Evolutionary conservation across 2,113 vertebrate species (phyloP), one percentile per base, ranked within the genome.

Genomic region (Ceyx cyanopectus): DNA sequence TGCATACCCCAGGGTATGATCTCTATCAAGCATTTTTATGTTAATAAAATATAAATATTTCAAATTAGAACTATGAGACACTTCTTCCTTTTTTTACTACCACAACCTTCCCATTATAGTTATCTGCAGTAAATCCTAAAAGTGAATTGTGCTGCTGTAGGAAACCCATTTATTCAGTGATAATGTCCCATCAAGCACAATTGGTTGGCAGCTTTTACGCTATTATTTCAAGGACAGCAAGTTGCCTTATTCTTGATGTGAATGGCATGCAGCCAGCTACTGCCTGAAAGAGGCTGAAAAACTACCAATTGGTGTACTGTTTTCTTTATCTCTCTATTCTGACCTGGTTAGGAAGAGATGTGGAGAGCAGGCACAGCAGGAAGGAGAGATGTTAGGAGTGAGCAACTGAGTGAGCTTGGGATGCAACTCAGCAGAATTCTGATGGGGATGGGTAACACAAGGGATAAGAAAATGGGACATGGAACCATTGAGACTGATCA

Each of bases 191-290:
- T 96, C 89, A 89, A 81, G 61, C 61, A 77, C 85, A 95, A 94
- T 13, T 85, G 75, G 43, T 85, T 96, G 91, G 81, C 82, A 94
- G 79, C 65, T 91, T 81, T 92, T 85, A 63, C 0, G 1, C 85
- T 92, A 14, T 96, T 96, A 92, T 92, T 95, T 92, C 92, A 96
- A 95, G 91, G 92, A 85, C 89, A 94, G 82, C 76, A 85, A 96
- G 91, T 91, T 91, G 85, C 68, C 60, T 96, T 79, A 61, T 68
- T 94, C 69, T 90, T 79, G 62, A 87, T 85, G 79, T 89, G 89
- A 75, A 87, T 65, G 92, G 89, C 81, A 78, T 68, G 48, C 72
- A 91, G 91, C 81, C 92, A 93, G 53, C 45, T 82, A 57, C 81
- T 87, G 81, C 81, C 94, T 80, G 79, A 89, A 85, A 50, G 61